Percentiles rank a stretch among this genome's conserved stretches.
Evolutionary conservation across 2,113 vertebrate species (phyloP).

Genomic region (Otis tarda): DNA sequence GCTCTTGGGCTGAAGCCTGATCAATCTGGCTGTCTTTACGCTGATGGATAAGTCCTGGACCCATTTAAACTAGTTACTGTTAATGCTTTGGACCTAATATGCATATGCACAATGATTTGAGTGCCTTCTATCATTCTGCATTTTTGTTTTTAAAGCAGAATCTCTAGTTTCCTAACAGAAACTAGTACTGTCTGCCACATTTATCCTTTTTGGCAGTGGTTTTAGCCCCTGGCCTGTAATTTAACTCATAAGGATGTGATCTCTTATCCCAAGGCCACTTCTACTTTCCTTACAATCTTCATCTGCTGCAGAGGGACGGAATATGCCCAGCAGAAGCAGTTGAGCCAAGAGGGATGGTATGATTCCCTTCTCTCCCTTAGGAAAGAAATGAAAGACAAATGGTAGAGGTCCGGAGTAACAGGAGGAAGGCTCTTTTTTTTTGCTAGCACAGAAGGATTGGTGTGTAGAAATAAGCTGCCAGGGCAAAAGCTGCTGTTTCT

Average conservation of each 20-base stretch:
- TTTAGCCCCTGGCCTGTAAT: background rate
- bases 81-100: background rate
- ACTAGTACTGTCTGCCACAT: background rate
- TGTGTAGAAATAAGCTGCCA: background rate
- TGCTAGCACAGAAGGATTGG: background rate
- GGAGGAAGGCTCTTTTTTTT: background rate
- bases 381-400: background rate
- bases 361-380: background rate
- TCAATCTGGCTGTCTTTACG: background rate
- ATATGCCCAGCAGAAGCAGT: background rate
- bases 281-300: background rate
- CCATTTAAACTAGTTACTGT: background rate
- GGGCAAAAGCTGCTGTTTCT: slow-evolving; percentile 34
- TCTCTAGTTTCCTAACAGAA: background rate
- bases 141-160: background rate
- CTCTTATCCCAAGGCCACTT: background rate
- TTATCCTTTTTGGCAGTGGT: background rate
- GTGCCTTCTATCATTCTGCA: background rate
- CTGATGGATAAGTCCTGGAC: background rate
- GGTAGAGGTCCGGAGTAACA: background rate
- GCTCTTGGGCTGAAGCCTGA: background rate
- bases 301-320: background rate
- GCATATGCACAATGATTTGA: background rate
- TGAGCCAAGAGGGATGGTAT: background rate
- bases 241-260: background rate